Evolutionary conservation across 2,113 vertebrate species (phyloP).

Genomic region (Sorex fumeus): DNA sequence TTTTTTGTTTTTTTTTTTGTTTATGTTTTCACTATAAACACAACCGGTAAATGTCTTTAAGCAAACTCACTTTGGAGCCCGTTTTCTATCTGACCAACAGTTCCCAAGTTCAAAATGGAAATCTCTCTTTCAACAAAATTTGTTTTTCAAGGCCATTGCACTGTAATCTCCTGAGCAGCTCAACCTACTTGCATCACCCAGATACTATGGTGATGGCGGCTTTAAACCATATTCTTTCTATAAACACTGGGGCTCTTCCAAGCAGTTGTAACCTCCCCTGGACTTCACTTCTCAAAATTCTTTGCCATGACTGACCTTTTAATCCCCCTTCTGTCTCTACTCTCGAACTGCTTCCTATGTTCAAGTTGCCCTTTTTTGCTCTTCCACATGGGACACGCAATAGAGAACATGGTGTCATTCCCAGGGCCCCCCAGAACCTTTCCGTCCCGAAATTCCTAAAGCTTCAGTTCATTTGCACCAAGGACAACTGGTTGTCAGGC

Average conservation of each 20-base stretch:
- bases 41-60: conserved; percentile 75
- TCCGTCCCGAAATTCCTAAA: neutral
- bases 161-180: conserved; percentile 26
- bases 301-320: neutral
- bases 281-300: neutral
- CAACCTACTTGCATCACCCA: neutral
- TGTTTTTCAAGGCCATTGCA: conserved; percentile 9
- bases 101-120: conserved; percentile 84
- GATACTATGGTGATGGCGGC: neutral
- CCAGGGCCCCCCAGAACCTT: neutral
- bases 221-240: neutral
- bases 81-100: conserved; percentile 80
- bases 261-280: neutral
- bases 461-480: conserved; percentile 69
- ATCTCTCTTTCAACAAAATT: conserved; percentile 45
- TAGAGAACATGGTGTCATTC: neutral
- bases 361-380: neutral
- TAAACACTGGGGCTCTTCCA: neutral
- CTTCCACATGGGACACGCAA: neutral
- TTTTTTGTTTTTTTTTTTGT: conserved; percentile 30
- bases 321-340: neutral
- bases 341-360: conserved; percentile 15
- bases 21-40: conserved; percentile 71
- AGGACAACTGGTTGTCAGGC: conserved; percentile 80
- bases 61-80: conserved; percentile 80